Evolutionary conservation across 2,888 invertebrate genomes (phyloP).

Genomic region (Dermolepida albohirtum): DNA sequence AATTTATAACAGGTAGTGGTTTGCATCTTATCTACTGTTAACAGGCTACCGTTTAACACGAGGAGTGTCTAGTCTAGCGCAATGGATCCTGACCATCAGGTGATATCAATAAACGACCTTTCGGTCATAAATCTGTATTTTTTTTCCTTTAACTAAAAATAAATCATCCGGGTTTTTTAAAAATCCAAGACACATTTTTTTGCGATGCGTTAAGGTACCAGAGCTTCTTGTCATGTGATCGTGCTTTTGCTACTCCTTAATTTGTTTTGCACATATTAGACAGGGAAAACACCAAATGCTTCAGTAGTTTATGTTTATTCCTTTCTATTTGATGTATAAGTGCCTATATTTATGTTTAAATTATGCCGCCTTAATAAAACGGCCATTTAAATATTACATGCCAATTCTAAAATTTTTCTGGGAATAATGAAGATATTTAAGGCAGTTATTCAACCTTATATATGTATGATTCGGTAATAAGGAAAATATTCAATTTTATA

Average conservation of each 20-base stretch:
- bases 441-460: too few species aligned
- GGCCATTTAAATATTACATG: not conserved
- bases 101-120: not conserved
- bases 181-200: conserved; percentile 31
- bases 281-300: conserved; percentile 11
- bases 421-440: too few species aligned
- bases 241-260: conserved; percentile 56
- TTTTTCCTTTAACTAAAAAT: not conserved
- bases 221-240: conserved; percentile 61
- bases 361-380: too few species aligned
- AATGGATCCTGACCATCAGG: conserved; percentile 11
- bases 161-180: not conserved
- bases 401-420: not conserved
- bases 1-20: conserved; percentile 47
- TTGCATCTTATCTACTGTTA: conserved; percentile 44
- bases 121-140: not conserved
- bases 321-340: too few species aligned
- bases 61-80: conserved; percentile 3
- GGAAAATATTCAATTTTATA: too few species aligned
- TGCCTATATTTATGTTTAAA: too few species aligned
- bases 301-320: conserved; percentile 22
- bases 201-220: conserved; percentile 57
- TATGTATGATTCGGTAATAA: too few species aligned
- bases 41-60: conserved; percentile 24
- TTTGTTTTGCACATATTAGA: not conserved